Evolutionary conservation across 2,113 vertebrate genomes (phyloP), one percentile per base, ranked within the genome.

Genomic region (Cyprinodon brontotheroides): DNA sequence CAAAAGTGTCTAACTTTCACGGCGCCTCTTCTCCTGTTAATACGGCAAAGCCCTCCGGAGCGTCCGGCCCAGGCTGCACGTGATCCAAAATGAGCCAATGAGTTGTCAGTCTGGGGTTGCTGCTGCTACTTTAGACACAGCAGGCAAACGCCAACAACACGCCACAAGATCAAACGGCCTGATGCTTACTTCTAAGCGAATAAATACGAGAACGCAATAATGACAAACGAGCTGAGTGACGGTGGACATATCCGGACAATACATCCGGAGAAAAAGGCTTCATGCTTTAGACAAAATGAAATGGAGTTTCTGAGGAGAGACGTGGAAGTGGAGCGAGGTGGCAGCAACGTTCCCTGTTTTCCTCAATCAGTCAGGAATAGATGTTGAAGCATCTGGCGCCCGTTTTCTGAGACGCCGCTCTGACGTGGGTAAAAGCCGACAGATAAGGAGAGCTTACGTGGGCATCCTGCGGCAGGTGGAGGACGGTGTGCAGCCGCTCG

Each of bases 401-500:
- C 12, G 29, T 13, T 13, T 13, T 20, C 4, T 4, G 37, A 37
- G 39, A 15, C 60, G 17, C 15, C 3, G 53, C 38, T 48, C 38
- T 37, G 39, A 69, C 61, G 64, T 47, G 4, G 61, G 60, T 40
- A 60, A 41, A 64, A 39, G 14, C 66, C 63, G 65, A 41, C 11
- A 45, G 3, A 20, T 22, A 7, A 13, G 11, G n/a, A 43, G 22
- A 38, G 10, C 62, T 95, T 84, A 99, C 97, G 96, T 99, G 98
- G 70, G 97, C 93, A 86, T 99, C 98, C 0, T 97, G 95, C 0
- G 97, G 96, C 60, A 99, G 95, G 92, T 99, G 98, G 10, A 95
- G 94, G 50, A 98, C 96, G 11, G 98, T 97, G 37, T 99, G 98
- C 91, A 99, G 94, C 3, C 97, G 94, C 90, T 99, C 97, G 0